Conservation (phyloP, 2,113 vertebrate genomes). For the Mesitornis unicolor region DNA sequence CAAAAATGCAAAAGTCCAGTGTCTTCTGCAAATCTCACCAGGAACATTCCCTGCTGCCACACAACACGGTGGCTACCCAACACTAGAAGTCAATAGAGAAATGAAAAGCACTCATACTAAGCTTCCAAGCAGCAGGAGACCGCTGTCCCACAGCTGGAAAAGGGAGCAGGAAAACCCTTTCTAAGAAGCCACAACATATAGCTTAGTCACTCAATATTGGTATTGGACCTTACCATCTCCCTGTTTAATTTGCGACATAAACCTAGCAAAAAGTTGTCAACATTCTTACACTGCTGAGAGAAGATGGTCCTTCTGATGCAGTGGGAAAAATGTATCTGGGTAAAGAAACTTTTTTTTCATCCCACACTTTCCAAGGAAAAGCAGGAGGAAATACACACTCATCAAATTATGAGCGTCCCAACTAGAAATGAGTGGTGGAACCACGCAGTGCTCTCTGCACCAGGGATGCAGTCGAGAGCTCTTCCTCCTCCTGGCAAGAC, state of each 20-base stretch:
- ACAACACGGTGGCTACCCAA: background rate
- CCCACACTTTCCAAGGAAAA: background rate
- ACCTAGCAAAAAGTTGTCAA: background rate
- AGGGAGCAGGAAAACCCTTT: background rate
- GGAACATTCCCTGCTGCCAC: background rate
- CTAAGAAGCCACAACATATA: background rate
- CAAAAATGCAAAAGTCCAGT: background rate
- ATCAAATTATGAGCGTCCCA: background rate
- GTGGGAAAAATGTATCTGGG: background rate
- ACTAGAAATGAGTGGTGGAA: too few relatives aligned
- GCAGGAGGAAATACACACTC: background rate
- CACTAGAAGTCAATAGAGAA: rapidly evolving
- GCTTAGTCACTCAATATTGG: background rate
- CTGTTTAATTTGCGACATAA: background rate
- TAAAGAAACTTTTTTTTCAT: background rate
- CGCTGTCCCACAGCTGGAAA: background rate
- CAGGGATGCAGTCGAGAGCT: too few relatives aligned
- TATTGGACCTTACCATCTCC: background rate
- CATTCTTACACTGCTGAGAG: background rate
- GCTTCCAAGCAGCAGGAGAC: background rate
- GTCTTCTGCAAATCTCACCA: background rate
- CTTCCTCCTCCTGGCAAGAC: rapidly evolving
- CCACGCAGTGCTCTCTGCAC: too few relatives aligned
- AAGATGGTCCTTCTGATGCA: background rate
- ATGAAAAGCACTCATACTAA: rapidly evolving